Base-by-base conservation (phyloP, 2,797 vertebrate genomes). In the Amblyopsis hoosieri region DNA sequence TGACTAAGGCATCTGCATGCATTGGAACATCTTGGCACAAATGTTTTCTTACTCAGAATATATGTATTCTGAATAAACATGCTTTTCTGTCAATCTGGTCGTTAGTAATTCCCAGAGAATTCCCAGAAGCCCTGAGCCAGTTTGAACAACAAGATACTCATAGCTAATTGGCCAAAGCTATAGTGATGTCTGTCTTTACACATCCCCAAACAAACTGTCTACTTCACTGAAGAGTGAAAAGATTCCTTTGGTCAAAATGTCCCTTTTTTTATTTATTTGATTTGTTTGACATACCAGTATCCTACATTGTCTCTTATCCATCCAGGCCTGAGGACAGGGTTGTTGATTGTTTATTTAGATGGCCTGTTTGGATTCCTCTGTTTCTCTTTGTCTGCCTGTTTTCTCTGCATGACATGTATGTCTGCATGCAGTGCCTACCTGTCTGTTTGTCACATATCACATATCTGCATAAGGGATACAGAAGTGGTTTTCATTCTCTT, bases 381-480 rank as follows among this genome's bases (percentile, higher is more conserved):
- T 62, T 62, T 57, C 60, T 79, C 69, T 59, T 75, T 51, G 6
- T 29, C 56, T 66, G 52, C 65, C 64, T 76, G 62, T 72, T 77
- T 68, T 84, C 76, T 88, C 86, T 89, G 91, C 90, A 91, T 91
- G 90, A 86, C 87, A 86, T 54, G 77, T 84, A 66, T 72, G 87
- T 91, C 84, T 71, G 90, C 91, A 92, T 92, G 91, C 87, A 71
- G 76, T 75, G 65, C 73, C 78, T 66, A 64, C 64, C 79, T 71
- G 81, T 80, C 80, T 76, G 79, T 85, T 75, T 81, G 79, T 85
- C 84, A 58, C 81, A 66, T 67, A 77, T 84, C 78, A 90, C 88
- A 87, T 85, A 89, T 87, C 91, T 90, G 90, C 89, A 90, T 86
- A 88, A 84, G 75, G 83, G 85, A 86, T 86, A 49, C 64, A 89